phyloP scores from a whole-genome alignment of 2,113 vertebrate species.

The human region GRCh38 chr2:196508501-196509000 shows the following conservation, averaged over 20 bases:
- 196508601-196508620: conserved; percentile 52
- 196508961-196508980: too few species aligned
- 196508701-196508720: neutral
- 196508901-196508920: too few species aligned
- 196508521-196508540: conserved; percentile 27
- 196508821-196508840: conserved; percentile 32
- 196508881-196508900: too few species aligned
- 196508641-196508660: neutral
- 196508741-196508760: neutral
- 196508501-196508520: conserved; percentile 65
- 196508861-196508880: neutral
- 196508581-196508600: conserved; percentile 53
- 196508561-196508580: conserved; percentile 71
- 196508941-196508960: too few species aligned
- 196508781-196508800: neutral
- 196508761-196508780: neutral
- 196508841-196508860: neutral
- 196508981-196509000: accelerated
- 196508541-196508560: conserved; percentile 67
- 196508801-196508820: neutral
- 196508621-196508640: neutral
- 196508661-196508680: neutral
- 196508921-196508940: accelerated
- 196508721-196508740: neutral
- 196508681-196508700: neutral